Percentiles rank a stretch among this genome's conserved stretches.
Evolutionary conservation across 2,888 invertebrate species (phyloP).

Genomic region (Shargacucullia verbasci): DNA sequence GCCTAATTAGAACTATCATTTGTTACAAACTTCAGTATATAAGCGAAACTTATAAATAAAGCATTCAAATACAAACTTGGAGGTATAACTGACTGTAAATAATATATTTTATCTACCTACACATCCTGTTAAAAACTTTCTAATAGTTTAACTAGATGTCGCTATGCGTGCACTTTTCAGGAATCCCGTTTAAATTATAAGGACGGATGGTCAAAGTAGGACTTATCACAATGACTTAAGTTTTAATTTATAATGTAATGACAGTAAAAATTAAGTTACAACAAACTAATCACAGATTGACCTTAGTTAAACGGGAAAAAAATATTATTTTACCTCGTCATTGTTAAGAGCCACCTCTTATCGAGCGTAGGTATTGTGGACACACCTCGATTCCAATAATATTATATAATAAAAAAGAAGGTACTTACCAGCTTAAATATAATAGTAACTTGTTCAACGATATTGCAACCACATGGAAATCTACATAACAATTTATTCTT

Average conservation of each 20-base stretch:
- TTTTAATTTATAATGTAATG: neutral
- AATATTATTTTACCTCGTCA: slow-evolving; percentile 24
- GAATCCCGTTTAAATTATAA: neutral
- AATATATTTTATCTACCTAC: too few relatives aligned
- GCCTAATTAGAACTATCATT: neutral
- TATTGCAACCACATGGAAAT: too few relatives aligned
- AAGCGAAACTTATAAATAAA: neutral
- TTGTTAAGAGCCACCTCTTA: slow-evolving; percentile 20
- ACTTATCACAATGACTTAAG: neutral
- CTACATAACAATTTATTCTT: too few relatives aligned
- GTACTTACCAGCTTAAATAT: too few relatives aligned
- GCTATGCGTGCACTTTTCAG: neutral
- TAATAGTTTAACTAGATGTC: slow-evolving; percentile 6
- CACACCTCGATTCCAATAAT: neutral
- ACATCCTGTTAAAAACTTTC: neutral
- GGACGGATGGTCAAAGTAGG: neutral
- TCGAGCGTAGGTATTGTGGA: neutral
- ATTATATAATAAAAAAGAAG: too few relatives aligned
- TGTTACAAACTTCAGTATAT: neutral
- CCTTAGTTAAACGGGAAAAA: slow-evolving; percentile 19
- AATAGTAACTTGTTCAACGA: too few relatives aligned
- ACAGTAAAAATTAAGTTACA: slow-evolving; percentile 7
- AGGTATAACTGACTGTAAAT: too few relatives aligned
- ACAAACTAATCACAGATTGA: slow-evolving; percentile 24
- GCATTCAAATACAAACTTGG: too few relatives aligned